Evolutionary conservation across 2,113 vertebrate genomes (phyloP).

Genomic region (Gavia stellata): DNA sequence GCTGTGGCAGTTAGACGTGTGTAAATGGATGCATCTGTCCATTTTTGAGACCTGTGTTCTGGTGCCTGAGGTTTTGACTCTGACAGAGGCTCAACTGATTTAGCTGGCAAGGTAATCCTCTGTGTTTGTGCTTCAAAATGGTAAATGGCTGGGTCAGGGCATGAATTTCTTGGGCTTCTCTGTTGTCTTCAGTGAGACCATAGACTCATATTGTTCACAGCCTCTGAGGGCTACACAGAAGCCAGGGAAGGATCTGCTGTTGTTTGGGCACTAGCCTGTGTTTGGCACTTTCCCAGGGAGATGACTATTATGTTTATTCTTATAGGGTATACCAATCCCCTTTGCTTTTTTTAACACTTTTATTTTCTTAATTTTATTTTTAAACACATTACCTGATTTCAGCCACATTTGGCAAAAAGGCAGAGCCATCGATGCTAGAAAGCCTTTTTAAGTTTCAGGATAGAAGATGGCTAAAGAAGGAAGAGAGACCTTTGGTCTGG

Average conservation of each 20-base stretch:
- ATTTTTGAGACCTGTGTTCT: not conserved
- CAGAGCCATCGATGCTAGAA: not conserved
- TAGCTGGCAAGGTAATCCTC: not conserved
- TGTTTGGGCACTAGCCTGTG: not conserved
- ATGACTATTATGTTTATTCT: not conserved
- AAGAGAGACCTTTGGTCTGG: not conserved
- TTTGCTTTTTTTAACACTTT: not conserved
- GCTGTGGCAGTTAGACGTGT: not conserved
- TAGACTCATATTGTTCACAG: rapidly evolving
- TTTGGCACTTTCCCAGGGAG: not conserved
- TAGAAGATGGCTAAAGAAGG: not conserved
- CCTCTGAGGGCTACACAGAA: not conserved
- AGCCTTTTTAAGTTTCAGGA: not conserved
- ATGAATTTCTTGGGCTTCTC: not conserved
- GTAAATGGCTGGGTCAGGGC: not conserved
- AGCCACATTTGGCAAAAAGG: not conserved
- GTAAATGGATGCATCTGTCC: not conserved
- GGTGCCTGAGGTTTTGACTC: not conserved
- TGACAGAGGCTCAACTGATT: not conserved
- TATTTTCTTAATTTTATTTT: not conserved
- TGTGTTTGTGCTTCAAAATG: not conserved
- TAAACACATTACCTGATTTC: not conserved
- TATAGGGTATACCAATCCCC: not conserved
- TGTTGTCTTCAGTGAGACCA: not conserved
- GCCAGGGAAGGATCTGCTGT: not conserved